Evolutionary conservation across 2,888 invertebrate species (phyloP).

Genomic region (Acrocera orbiculus): DNA sequence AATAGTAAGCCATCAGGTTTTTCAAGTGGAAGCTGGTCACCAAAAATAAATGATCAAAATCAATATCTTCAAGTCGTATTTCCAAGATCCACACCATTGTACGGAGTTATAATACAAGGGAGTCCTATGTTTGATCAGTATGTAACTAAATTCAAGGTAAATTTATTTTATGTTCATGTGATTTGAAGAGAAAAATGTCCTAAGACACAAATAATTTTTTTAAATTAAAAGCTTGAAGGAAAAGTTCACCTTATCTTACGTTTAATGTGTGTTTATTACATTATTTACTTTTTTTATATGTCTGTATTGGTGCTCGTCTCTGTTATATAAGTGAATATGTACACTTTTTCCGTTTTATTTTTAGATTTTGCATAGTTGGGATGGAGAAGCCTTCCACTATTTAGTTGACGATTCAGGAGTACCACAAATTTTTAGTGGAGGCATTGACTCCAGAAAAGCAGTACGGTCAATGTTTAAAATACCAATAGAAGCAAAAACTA

Average conservation of each 20-base stretch:
- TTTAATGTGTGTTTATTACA: too few relatives aligned
- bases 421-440: conserved; percentile 55
- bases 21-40: conserved; percentile 48
- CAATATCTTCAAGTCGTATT: conserved; percentile 57
- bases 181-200: too few relatives aligned
- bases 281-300: too few relatives aligned
- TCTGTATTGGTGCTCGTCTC: too few relatives aligned
- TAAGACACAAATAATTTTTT: too few relatives aligned
- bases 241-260: too few relatives aligned
- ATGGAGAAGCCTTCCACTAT: conserved; percentile 42
- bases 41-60: conserved; percentile 37
- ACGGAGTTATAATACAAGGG: conserved; percentile 57
- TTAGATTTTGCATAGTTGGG: conserved; percentile 43
- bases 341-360: conserved; percentile 2
- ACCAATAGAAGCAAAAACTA: conserved; percentile 56
- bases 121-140: conserved; percentile 48
- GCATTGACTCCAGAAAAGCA: conserved; percentile 39
- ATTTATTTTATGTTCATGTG: too few relatives aligned
- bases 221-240: too few relatives aligned
- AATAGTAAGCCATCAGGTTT: conserved; percentile 21
- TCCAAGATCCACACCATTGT: conserved; percentile 45
- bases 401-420: conserved; percentile 35
- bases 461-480: conserved; percentile 45
- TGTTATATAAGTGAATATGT: too few relatives aligned
- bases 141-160: conserved; percentile 54